Evolutionary conservation across 2,797 vertebrate genomes (phyloP), one percentile per base, ranked within the genome.

Genomic region (Spea hammondii): DNA sequence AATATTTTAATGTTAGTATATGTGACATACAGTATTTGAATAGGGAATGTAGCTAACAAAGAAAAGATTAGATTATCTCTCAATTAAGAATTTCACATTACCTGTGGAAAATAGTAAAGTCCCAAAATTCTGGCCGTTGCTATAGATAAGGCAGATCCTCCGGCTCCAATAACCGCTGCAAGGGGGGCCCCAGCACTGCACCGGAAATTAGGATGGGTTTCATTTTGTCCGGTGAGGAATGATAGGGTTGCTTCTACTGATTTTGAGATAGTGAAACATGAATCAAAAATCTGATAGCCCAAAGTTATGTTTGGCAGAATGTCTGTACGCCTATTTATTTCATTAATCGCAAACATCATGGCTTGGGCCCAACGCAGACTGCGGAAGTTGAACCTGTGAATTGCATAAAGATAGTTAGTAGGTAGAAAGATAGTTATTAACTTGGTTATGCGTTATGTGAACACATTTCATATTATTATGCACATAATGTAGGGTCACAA

Each of bases 211-310:
- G 94, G 94, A 8, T 93, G 92, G 0, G 93, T 94, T 88, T 94
- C 94, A 11, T 95, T 94, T 84, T 95, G 94, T 17, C 95, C 94
- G 0, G 93, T 95, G 60, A 96, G 88, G 83, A 93, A 93, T 2
- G 94, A 92, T 77, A 96, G 84, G 0, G 94, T 93, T 3, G 92
- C 93, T 85, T 95, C 94, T 74, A 95, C 90, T 0, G 93, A 91
- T 85, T 95, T 96, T 78, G 95, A 95, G 85, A 94, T 93, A 74
- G 93, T 94, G 85, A 91, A 94, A 84, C 94, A 96, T 5, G 90
- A 93, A 84, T 96, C 94, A 8, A 94, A 96, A 86, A 95, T 94
- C 84, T 95, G 92, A 7, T 93, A 95, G 4, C 94, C 94, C 84
- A 95, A 87, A 32, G 93, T 90, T 0, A 93, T 92, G 6, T 87